Base-by-base conservation (phyloP, 2,888 invertebrate species). In the Volucella bombylans region DNA sequence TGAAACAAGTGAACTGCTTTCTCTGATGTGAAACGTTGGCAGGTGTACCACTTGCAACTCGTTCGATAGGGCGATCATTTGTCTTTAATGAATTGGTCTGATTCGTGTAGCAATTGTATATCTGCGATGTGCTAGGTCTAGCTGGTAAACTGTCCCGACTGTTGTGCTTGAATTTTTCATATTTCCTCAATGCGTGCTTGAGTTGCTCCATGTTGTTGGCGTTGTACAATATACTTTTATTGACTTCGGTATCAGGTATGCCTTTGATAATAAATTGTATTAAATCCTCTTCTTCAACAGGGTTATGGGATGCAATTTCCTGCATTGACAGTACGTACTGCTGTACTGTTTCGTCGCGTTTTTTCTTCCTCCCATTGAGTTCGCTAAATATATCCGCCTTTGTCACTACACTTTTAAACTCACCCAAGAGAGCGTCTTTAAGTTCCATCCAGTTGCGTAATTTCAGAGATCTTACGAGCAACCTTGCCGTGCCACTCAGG, bases 201-300 rank as follows among this genome's bases (percentile, higher is more conserved):
- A 23, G 23, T 23, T 23, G 1, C 23, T 23, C 23, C 23, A 23
- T 23, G 23, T 23, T n/a, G n/a, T n/a, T n/a, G n/a, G n/a, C n/a
- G n/a, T n/a, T 23, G 23, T 23, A 23, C 2, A 23, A 52, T 23
- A 52, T 41, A 18, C 50, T 45, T 15, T 78, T 78, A 23, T 83
- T 83, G 39, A 61, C 12, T 11, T 39, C 52, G 10, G 67, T 45
- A 43, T 82, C 82, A 3, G 54, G 38, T 10, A 79, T 79, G 38
- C n/a, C n/a, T n/a, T n/a, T n/a, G n/a, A n/a, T n/a, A n/a, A n/a
- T n/a, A n/a, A n/a, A n/a, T n/a, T n/a, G n/a, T n/a, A n/a, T n/a
- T n/a, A n/a, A n/a, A n/a, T n/a, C n/a, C n/a, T n/a, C n/a, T 72
- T 82, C 73, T 15, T 62, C 64, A 3, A 78, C 39, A 18, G 76